These are phyloP conservation scores for Chaetophractus vellerosus DNA, from an alignment of 2,797 vertebrate species.

Conservation along the genomic window DNA sequence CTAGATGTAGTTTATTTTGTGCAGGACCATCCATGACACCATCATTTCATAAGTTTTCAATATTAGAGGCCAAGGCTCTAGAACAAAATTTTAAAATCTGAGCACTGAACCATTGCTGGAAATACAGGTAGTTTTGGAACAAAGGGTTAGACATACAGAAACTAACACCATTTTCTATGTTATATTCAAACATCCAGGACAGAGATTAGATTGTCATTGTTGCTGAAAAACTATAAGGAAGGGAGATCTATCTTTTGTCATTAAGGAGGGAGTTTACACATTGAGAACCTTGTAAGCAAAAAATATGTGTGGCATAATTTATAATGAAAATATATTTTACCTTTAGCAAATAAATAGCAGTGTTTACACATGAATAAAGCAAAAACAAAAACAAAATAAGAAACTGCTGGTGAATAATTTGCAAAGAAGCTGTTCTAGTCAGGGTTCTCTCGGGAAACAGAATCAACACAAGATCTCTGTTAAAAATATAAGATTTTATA, in stretches of 20 bases:
- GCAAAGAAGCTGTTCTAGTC: neutral
- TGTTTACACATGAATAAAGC: neutral
- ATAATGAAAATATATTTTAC: neutral
- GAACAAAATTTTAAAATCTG: neutral
- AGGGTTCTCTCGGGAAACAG: too few species aligned
- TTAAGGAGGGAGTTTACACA: neutral
- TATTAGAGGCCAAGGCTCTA: neutral
- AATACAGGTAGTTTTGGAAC: neutral
- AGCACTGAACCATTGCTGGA: neutral
- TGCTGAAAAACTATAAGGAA: conserved; percentile 45
- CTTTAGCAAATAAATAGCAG: neutral
- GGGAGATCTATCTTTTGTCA: neutral
- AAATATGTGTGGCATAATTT: neutral
- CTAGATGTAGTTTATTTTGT: neutral
- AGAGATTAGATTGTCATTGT: conserved; percentile 41
- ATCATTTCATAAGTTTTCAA: conserved; percentile 6
- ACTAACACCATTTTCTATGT: neutral
- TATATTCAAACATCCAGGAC: neutral
- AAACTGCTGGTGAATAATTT: neutral
- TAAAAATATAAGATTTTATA: too few species aligned
- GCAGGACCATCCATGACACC: neutral
- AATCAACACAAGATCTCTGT: too few species aligned
- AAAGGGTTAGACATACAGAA: neutral
- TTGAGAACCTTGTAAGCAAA: neutral
- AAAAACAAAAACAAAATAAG: neutral